Base-by-base conservation (phyloP, 2,888 invertebrate genomes). In the Petrolisthes cinctipes region DNA sequence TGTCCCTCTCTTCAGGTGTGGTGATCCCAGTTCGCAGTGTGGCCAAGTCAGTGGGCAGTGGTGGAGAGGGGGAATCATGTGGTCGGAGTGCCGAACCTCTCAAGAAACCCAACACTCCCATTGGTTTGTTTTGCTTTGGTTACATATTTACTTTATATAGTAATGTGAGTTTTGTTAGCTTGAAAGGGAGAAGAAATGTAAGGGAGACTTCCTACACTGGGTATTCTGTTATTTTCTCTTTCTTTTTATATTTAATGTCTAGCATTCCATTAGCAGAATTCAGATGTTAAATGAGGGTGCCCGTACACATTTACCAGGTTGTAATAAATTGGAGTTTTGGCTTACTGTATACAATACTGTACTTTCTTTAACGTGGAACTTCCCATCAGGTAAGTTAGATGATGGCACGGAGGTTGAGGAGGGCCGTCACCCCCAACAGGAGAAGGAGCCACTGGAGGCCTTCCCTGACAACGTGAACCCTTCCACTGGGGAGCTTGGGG, bases 401-500 rank as follows among this genome's bases (percentile, higher is more conserved):
- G 87, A 86, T 23, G 20, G 71, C 7, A 23, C 81, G 61, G 82
- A 85, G 11, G 71, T 82, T n/a, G 73, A 61, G 53, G 83, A 84
- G 37, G 88, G 86, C 5, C 83, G 73, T 4, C 91, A 91, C 79
- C 91, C 91, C n/a, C 89, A 86, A 86, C 91, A 95, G 92, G 97
- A 97, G 92, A 95, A 97, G 92, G 96, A 98, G 92, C 96, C 97
- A 0, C 93, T 98, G 54, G 94, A 95, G 91, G 94, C 96, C 3
- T 98, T 96, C 95, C 98, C 98, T 17, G 95, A 97, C 92, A 95
- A 96, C 92, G 95, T 94, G 1, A 99, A 99, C 93, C 99, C 99
- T 5, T 92, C 95, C 88, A 99, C 99, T 6, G 99, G 99, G 14
- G 99, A 99, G 94, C 94, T 97, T 87, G 97, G 97, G 68, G 99